Percentiles rank a stretch among this genome's conserved stretches.
These are phyloP conservation scores for Phenganax marumi DNA, from an alignment of 92 coral and sea anemone species.

Conservation along the genomic window DNA sequence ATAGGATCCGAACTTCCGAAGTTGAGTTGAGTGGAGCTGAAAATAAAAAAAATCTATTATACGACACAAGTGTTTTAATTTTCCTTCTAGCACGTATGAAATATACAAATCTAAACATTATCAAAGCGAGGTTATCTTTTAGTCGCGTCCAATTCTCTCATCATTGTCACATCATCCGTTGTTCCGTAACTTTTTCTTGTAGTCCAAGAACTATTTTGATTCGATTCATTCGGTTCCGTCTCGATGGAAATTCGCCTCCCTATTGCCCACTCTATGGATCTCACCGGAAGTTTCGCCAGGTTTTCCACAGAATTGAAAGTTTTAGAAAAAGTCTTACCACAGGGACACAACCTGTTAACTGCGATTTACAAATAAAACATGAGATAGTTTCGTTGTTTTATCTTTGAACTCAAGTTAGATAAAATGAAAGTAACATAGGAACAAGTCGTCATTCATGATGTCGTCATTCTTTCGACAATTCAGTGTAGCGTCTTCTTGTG, in stretches of 20 bases:
- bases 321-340: constrained; percentile 1
- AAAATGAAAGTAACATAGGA: too few relatives aligned
- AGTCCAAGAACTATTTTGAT: neutral
- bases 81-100: neutral
- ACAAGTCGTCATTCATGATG: too few relatives aligned
- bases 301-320: constrained; percentile 9
- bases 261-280: constrained; percentile 10
- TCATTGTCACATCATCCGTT: neutral
- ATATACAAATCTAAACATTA: neutral
- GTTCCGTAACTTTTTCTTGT: constrained; percentile 26
- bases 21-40: too few relatives aligned
- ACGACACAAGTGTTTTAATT: neutral
- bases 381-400: neutral
- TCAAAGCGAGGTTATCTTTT: neutral
- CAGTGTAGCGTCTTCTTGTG: too few relatives aligned
- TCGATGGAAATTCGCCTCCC: neutral
- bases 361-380: neutral
- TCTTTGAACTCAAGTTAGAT: too few relatives aligned
- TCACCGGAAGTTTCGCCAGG: constrained; percentile 18
- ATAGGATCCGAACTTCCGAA: too few relatives aligned
- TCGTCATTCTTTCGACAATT: too few relatives aligned
- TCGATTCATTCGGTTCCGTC: neutral
- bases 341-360: constrained; percentile 14
- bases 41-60: too few relatives aligned
- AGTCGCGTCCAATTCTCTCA: constrained; percentile 13